Base-by-base conservation (phyloP, 1,140 invertebrate species). In the Drosophila chauvacae region DNA sequence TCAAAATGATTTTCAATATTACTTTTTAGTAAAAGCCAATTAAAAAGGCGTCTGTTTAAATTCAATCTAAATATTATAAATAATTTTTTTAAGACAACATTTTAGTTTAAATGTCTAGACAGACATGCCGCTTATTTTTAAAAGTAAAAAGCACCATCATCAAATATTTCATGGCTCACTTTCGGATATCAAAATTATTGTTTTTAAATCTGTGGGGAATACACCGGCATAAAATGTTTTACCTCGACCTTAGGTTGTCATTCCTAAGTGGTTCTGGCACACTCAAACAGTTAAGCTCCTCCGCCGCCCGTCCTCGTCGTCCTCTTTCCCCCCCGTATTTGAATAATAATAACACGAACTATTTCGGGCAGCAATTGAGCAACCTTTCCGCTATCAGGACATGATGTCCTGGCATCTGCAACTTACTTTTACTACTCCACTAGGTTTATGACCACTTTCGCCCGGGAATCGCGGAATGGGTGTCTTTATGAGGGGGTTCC, bases 361-460 rank as follows among this genome's bases (percentile, higher is more conserved):
- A 72, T 72, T 71, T 59, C 37, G 53, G 45, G 66, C 35, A 48
- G 71, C 70, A 73, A 74, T 73, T 73, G 69, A 74, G 69, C 70
- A 74, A 63, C 70, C 53, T 73, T 73, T 60, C 35, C 58, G 48
- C 42, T 74, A 64, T 76, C 59, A 55, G 71, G 44, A 64, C 68
- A 74, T 72, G 53, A 74, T 72, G 71, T 72, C 68, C 59, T 74
- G 60, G 37, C 42, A 60, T 65, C 50, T 65, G 62, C 56, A 65
- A 65, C 71, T 76, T 76, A 66, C 53, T 77, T 77, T 76, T 69
- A 69, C 64, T 77, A 60, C 75, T 62, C 70, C 42, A 77, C 73
- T 77, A 77, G 44, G 48, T 69, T 61, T 73, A 73, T 72, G 70
- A 60, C 70, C 68, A 72, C 70, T 73, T 73, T 73, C 37, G 70